These are phyloP conservation scores for Galeopsomyia nigrocyanea DNA, from an alignment of 2,888 invertebrate species.

Conservation along the genomic window DNA sequence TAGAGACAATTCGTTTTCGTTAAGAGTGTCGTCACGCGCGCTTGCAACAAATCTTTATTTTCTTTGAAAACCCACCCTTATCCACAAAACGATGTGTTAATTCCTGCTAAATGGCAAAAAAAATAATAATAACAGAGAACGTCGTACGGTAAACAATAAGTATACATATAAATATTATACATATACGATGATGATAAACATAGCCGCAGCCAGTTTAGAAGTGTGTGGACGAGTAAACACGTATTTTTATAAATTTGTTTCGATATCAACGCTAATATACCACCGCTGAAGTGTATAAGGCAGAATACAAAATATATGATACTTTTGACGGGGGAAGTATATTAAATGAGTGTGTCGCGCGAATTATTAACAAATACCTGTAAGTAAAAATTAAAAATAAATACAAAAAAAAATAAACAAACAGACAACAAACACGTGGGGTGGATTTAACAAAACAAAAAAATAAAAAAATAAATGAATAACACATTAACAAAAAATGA, in stretches of 20 bases:
- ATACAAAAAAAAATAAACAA: slow-evolving; percentile 36
- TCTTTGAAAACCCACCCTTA: no score
- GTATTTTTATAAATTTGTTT: slow-evolving; percentile 64
- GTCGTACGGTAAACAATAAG: slow-evolving; percentile 30
- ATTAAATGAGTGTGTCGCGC: slow-evolving; percentile 55
- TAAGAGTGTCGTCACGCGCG: slow-evolving; percentile 48
- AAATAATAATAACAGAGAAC: slow-evolving; percentile 24
- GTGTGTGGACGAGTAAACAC: slow-evolving; percentile 49
- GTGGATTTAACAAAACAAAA: slow-evolving; percentile 46
- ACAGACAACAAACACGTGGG: no score
- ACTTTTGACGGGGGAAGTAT: slow-evolving; percentile 33
- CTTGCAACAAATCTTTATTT: slow-evolving; percentile 16
- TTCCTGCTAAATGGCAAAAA: slow-evolving; percentile 33
- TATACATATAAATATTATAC: slow-evolving; percentile 25
- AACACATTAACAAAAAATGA: slow-evolving; percentile 41
- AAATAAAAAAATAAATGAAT: no score
- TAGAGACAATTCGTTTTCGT: slow-evolving; percentile 44
- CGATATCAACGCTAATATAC: slow-evolving; percentile 54
- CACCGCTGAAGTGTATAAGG: slow-evolving; percentile 43
- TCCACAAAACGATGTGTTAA: slow-evolving; percentile 8
- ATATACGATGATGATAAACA: slow-evolving; percentile 47
- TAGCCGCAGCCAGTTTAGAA: slow-evolving; percentile 51
- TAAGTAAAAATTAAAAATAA: slow-evolving; percentile 43
- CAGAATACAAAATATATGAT: slow-evolving; percentile 36
- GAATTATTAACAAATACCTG: slow-evolving; percentile 49